Conservation (phyloP, 2,888 invertebrate species). For the Drosophila koepferae region DNA sequence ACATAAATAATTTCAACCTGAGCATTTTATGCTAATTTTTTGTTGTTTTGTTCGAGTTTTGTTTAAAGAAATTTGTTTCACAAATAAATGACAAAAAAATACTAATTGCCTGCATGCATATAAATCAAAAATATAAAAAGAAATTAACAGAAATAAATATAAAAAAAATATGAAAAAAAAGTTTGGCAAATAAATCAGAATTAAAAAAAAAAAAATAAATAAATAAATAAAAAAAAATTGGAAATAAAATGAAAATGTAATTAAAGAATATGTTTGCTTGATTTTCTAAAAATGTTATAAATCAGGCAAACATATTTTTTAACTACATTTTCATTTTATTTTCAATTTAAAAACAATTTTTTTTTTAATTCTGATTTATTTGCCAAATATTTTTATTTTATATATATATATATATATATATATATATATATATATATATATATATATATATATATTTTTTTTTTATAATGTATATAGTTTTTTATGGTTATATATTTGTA, state of each 20-base stretch:
- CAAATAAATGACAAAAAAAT: slow-evolving; percentile 1
- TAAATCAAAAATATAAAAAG: neutral
- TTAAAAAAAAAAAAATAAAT: neutral
- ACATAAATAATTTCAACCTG: slow-evolving; percentile 44
- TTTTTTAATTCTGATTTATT: too few relatives aligned
- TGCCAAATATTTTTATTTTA: too few relatives aligned
- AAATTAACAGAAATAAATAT: neutral
- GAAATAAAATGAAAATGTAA: neutral
- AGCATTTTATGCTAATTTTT: slow-evolving; percentile 42
- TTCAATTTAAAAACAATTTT: too few relatives aligned
- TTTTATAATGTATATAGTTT: too few relatives aligned
- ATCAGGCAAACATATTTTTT: too few relatives aligned
- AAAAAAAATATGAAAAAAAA: neutral
- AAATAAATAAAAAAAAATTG: neutral
- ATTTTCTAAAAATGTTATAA: too few relatives aligned
- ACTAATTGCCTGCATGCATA: neutral
- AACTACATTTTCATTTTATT: too few relatives aligned
- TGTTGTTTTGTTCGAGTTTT: neutral
- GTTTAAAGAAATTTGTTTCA: slow-evolving; percentile 22
- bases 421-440: too few relatives aligned
- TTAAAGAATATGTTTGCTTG: neutral
- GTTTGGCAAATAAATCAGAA: slow-evolving; percentile 1
- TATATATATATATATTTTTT: too few relatives aligned
- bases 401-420: too few relatives aligned
- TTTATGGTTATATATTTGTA: too few relatives aligned